Percentiles rank a stretch among this genome's conserved stretches.
phyloP scores from a whole-genome alignment of 2,888 invertebrate species.

The Acanthosepion pharaonis region DNA sequence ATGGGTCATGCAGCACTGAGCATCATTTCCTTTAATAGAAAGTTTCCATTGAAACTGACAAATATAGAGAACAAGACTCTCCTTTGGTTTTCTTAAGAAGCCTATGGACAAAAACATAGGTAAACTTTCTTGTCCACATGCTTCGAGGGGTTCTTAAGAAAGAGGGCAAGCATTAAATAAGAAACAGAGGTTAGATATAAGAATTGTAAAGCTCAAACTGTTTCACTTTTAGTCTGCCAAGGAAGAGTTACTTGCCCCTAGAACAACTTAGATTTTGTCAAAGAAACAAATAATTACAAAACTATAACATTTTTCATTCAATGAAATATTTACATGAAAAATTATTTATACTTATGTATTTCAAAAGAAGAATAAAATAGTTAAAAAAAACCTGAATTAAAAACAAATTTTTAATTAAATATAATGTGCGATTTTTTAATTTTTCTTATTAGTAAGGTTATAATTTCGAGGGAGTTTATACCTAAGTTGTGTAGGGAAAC shows the following conservation, averaged over 20 bases:
- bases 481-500: no score
- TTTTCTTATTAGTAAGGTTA: no score
- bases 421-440: no score
- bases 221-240: background rate
- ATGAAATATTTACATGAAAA: no score
- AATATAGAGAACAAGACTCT: conserved; percentile 2
- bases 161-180: conserved; percentile 18
- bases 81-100: background rate
- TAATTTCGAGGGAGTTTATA: no score
- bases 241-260: background rate
- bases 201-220: background rate
- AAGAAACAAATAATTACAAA: background rate
- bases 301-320: no score
- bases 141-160: background rate
- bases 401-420: no score
- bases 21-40: background rate
- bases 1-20: background rate
- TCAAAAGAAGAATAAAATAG: no score
- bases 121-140: background rate
- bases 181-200: background rate
- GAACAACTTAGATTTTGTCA: background rate
- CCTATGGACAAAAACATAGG: background rate
- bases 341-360: no score
- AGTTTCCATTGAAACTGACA: background rate
- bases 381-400: no score